These are phyloP conservation scores for Megaceryle alcyon DNA, from an alignment of 2,797 vertebrate genomes.

Conservation along the genomic window DNA sequence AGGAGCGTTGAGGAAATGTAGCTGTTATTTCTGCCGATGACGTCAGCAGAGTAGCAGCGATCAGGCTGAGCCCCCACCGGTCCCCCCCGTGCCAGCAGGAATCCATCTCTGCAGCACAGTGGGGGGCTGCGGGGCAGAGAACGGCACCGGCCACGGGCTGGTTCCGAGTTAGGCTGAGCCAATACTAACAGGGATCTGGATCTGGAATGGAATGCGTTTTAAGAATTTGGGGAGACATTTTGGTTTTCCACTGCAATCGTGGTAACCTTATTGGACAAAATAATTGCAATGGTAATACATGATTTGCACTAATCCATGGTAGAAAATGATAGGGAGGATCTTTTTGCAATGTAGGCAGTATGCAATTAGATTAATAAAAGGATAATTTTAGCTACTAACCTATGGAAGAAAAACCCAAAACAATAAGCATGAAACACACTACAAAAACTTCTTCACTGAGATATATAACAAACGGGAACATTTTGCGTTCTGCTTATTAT, in stretches of 20 bases:
- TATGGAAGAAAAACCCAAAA: neutral
- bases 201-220: fast-evolving
- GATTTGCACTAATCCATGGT: neutral
- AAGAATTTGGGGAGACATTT: slow-evolving; percentile 45
- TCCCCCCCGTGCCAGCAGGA: neutral
- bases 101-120: neutral
- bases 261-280: neutral
- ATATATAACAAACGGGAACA: neutral
- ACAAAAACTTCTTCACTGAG: neutral
- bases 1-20: neutral
- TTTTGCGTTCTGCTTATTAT: neutral
- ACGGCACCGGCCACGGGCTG: neutral
- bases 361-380: neutral
- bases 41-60: neutral
- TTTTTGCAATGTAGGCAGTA: neutral
- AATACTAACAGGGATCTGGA: fast-evolving
- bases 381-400: neutral
- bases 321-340: neutral
- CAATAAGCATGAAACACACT: neutral
- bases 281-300: neutral
- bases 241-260: neutral
- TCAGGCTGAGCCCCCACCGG: neutral
- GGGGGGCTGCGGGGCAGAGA: neutral
- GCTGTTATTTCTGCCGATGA: neutral
- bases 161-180: fast-evolving